phyloP scores from a whole-genome alignment of 2,113 vertebrate genomes.

The Rhinichthys klamathensis region DNA sequence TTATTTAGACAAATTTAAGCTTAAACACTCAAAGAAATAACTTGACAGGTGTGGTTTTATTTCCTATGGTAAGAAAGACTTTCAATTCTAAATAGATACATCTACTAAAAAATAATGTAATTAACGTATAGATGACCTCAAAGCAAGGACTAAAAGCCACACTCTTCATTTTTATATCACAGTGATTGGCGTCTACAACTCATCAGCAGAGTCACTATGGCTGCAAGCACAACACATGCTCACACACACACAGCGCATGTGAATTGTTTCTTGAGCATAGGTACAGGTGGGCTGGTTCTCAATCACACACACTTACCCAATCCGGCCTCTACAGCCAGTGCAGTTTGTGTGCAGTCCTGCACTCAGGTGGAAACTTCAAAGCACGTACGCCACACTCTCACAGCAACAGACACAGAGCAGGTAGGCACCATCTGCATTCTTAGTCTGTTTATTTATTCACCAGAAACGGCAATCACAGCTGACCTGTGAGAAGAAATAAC shows the following conservation, averaged over 20 bases:
- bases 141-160: not conserved
- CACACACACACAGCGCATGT: constrained; percentile 31
- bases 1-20: not conserved
- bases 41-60: not conserved
- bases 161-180: not conserved
- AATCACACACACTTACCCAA: constrained; percentile 40
- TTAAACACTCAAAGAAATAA: not conserved
- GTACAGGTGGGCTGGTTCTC: constrained; percentile 57
- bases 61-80: not conserved
- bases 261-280: constrained; percentile 55
- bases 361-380: constrained; percentile 43
- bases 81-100: not conserved
- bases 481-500: not conserved
- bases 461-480: not conserved
- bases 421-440: constrained; percentile 41
- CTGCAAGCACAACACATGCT: not conserved
- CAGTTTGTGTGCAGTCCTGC: constrained; percentile 30
- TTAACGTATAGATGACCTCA: not conserved
- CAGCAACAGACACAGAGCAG: constrained; percentile 35
- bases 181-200: not conserved
- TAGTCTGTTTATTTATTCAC: not conserved
- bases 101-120: not conserved
- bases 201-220: not conserved
- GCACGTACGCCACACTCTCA: constrained; percentile 22
- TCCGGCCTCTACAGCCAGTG: constrained; percentile 37